Percentiles rank a stretch among this genome's conserved stretches.
phyloP scores from a whole-genome alignment of 2,113 vertebrate genomes.

The Piliocolobus tephrosceles region DNA sequence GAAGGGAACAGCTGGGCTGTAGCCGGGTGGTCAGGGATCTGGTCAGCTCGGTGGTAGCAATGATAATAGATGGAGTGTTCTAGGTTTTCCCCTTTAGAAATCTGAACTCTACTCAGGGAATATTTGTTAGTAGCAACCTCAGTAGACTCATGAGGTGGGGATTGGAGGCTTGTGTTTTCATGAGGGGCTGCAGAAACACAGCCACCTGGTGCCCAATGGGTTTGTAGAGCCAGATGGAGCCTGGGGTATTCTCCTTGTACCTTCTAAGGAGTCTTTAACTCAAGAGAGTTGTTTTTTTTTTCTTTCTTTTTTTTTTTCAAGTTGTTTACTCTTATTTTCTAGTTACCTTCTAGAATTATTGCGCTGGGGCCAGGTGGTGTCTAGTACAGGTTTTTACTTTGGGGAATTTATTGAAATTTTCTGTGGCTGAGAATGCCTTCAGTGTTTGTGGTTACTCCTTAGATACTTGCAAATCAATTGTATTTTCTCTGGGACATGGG shows the following conservation, averaged over 20 bases:
- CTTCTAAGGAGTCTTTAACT: background rate
- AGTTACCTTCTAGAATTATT: background rate
- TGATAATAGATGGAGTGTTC: background rate
- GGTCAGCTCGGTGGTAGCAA: background rate
- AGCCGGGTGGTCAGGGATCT: background rate
- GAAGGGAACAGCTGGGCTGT: background rate
- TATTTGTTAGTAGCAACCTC: background rate
- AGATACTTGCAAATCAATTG: background rate
- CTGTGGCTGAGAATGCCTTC: background rate
- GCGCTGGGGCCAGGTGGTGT: rapidly evolving
- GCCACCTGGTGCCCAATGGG: background rate
- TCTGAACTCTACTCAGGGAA: background rate
- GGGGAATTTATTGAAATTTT: background rate
- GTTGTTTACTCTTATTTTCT: background rate
- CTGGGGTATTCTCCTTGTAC: background rate
- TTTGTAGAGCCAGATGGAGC: background rate
- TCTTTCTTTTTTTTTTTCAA: background rate
- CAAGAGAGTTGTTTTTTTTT: too few relatives aligned
- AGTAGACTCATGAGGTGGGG: rapidly evolving
- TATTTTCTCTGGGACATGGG: background rate
- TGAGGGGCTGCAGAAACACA: rapidly evolving
- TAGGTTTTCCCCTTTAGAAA: background rate
- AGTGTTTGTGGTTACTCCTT: rapidly evolving
- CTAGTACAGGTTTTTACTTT: background rate
- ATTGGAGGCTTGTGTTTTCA: background rate